A percentile compares a stretch with the other conserved stretches of the same genome.
phyloP scores from a whole-genome alignment of 1,140 invertebrate genomes.

The Phymorhynchus buccinoides region DNA sequence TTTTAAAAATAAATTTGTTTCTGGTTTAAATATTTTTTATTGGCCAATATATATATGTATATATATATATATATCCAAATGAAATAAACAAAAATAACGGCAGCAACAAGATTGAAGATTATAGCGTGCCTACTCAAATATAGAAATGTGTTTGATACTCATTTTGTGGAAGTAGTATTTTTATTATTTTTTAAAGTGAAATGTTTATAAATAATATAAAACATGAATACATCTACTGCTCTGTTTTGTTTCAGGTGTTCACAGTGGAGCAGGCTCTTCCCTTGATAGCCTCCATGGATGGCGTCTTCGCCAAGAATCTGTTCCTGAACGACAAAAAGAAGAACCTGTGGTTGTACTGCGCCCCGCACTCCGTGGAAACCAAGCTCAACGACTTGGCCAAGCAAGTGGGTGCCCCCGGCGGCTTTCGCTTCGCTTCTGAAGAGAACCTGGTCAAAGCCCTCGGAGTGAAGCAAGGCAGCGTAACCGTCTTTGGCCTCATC shows the following conservation, averaged over 20 bases:
- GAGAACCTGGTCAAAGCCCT: constrained; percentile 47
- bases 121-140: no score
- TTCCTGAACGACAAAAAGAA: constrained; percentile 74
- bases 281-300: constrained; percentile 62
- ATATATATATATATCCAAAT: not conserved
- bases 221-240: not conserved
- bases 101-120: no score
- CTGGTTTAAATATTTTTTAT: not conserved
- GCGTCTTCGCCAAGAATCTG: constrained; percentile 72
- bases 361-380: constrained; percentile 68
- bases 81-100: no score
- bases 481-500: constrained; percentile 63
- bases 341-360: constrained; percentile 70
- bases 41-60: not conserved
- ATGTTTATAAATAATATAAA: no score
- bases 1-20: no score
- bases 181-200: no score
- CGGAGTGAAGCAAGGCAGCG: constrained; percentile 21
- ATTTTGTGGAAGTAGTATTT: no score
- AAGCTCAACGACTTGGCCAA: constrained; percentile 71
- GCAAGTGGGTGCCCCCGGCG: constrained; percentile 64
- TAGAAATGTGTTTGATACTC: no score
- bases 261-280: constrained; percentile 73
- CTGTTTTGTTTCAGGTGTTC: constrained; percentile 61
- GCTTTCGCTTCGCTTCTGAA: constrained; percentile 71